Evolutionary conservation across 2,113 vertebrate genomes (phyloP).

Genomic region (Corythornis cristatus): DNA sequence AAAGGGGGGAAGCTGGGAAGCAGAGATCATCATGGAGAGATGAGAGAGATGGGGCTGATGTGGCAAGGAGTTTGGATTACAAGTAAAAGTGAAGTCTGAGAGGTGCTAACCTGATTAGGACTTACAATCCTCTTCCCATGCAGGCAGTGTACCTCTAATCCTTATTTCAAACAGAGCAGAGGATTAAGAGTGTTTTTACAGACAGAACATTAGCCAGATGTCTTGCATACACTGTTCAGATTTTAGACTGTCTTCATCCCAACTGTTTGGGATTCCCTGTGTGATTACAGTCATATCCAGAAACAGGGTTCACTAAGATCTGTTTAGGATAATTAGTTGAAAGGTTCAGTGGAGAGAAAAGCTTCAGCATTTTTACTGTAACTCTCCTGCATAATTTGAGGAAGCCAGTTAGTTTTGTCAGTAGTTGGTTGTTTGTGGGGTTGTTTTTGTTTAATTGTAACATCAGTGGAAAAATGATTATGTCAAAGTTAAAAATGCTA

Average conservation of each 20-base stretch:
- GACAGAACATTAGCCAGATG: background rate
- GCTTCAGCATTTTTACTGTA: background rate
- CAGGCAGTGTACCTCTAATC: background rate
- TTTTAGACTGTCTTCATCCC: background rate
- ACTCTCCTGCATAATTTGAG: background rate
- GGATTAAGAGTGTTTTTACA: background rate
- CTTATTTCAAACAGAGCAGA: background rate
- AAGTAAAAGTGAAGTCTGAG: background rate
- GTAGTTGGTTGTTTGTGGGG: no score
- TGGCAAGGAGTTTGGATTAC: background rate
- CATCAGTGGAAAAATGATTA: background rate
- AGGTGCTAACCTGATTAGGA: background rate
- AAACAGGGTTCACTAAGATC: background rate
- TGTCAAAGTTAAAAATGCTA: background rate
- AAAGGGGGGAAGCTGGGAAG: background rate
- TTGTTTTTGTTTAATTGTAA: background rate
- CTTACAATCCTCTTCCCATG: background rate
- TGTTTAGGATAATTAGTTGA: background rate
- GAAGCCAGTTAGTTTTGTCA: background rate
- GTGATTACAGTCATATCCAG: background rate
- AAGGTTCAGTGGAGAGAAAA: background rate
- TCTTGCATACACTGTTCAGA: background rate
- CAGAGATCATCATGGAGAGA: background rate
- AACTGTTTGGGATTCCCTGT: rapidly evolving
- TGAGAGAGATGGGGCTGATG: background rate